Evolutionary conservation across 2,888 invertebrate genomes (phyloP).

Genomic region (Heliconius erato): DNA sequence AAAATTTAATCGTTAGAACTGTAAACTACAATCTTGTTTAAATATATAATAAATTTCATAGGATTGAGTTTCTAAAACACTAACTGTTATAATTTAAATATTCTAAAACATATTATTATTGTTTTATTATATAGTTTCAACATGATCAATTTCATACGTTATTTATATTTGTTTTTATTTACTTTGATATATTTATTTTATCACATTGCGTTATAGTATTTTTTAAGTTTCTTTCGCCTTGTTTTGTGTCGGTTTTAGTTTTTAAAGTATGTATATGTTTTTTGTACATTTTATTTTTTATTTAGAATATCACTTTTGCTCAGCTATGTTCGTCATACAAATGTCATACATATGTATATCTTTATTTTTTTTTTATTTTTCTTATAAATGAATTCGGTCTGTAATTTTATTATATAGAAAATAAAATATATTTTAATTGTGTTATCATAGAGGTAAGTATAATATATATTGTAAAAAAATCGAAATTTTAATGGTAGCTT

Average conservation of each 20-base stretch:
- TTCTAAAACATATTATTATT: background rate
- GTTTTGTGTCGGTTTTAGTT: slow-evolving; percentile 54
- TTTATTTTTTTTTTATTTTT: background rate
- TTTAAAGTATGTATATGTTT: slow-evolving; percentile 7
- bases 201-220: slow-evolving; percentile 17
- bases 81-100: background rate
- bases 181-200: slow-evolving; percentile 40
- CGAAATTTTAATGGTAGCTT: slow-evolving; percentile 56
- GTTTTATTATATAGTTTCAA: background rate
- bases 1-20: background rate
- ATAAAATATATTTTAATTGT: slow-evolving; percentile 23
- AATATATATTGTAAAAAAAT: slow-evolving; percentile 51
- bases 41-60: background rate
- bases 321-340: slow-evolving; percentile 28
- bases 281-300: slow-evolving; percentile 21
- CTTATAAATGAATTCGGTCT: background rate
- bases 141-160: background rate
- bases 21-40: background rate
- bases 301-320: slow-evolving; percentile 29
- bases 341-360: background rate
- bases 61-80: background rate
- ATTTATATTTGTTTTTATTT: slow-evolving; percentile 26
- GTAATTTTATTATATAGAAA: background rate
- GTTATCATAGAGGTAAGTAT: slow-evolving; percentile 52
- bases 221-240: slow-evolving; percentile 62